Percentiles rank a stretch among this genome's conserved stretches.
phyloP scores from a whole-genome alignment of 2,888 invertebrate species.

The Mythimna vitellina region DNA sequence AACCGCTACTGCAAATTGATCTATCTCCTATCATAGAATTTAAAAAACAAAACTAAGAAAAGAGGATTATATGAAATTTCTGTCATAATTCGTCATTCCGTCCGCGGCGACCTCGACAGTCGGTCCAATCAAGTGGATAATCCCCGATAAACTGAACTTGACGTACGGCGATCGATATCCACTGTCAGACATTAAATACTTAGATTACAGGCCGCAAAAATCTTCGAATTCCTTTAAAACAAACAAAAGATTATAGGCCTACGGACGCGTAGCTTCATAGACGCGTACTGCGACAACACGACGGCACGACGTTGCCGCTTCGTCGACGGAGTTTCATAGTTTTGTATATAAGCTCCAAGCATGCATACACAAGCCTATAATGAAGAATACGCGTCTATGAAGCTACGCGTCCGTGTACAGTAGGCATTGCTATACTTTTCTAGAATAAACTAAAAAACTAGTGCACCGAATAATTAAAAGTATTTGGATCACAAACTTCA shows the following conservation, averaged over 20 bases:
- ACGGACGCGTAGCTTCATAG: too few relatives aligned
- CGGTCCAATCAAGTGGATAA: constrained; percentile 20
- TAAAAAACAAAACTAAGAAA: background rate
- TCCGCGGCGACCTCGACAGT: background rate
- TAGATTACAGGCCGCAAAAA: background rate
- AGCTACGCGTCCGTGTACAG: too few relatives aligned
- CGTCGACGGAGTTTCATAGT: too few relatives aligned
- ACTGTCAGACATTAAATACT: background rate
- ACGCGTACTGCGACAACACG: too few relatives aligned
- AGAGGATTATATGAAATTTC: background rate
- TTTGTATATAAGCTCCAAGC: too few relatives aligned
- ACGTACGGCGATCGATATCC: constrained; percentile 16
- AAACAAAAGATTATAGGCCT: background rate
- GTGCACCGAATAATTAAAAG: background rate
- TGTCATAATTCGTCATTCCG: background rate
- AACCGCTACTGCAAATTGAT: too few relatives aligned
- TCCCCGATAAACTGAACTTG: constrained; percentile 15
- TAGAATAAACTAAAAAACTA: too few relatives aligned
- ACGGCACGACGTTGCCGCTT: too few relatives aligned
- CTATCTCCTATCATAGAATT: background rate
- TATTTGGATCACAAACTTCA: too few relatives aligned
- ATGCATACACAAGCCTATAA: too few relatives aligned
- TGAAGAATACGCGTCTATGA: too few relatives aligned
- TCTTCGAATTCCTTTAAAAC: constrained; percentile 19
- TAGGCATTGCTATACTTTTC: too few relatives aligned